Evolutionary conservation across 37 sponge, comb jelly and placozoan genomes (phyloP).

Genomic region (Crambe crambe): DNA sequence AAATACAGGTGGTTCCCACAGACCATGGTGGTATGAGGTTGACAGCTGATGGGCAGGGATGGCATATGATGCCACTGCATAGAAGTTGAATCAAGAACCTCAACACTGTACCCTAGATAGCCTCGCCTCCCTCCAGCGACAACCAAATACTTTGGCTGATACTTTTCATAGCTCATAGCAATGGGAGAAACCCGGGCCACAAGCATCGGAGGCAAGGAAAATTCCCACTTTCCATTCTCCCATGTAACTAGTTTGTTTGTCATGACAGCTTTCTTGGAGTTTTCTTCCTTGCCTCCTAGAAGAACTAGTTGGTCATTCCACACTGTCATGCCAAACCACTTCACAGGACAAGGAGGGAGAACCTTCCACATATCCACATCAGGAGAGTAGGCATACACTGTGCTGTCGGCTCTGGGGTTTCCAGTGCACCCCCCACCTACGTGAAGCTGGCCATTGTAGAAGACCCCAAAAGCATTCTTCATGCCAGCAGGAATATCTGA

Average conservation of each 20-base stretch:
- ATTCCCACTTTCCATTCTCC: not conserved
- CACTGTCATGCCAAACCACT: slow-evolving; percentile 39
- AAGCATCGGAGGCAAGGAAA: slow-evolving; percentile 25
- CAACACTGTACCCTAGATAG: slow-evolving; percentile 18
- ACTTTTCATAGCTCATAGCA: slow-evolving; percentile 5
- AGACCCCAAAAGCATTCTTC: slow-evolving; percentile 20
- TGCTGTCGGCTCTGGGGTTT: slow-evolving; percentile 2
- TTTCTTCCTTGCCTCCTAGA: slow-evolving; percentile 23
- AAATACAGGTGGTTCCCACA: not conserved
- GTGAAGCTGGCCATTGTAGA: slow-evolving; percentile 13
- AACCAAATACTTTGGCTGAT: too few relatives aligned
- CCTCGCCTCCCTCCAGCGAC: slow-evolving; percentile 24
- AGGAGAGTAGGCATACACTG: slow-evolving; percentile 14
- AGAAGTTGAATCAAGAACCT: slow-evolving; percentile 3
- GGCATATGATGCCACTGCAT: slow-evolving; percentile 11
- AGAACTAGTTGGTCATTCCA: slow-evolving; percentile 12
- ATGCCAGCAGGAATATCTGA: slow-evolving; percentile 21
- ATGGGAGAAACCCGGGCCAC: slow-evolving; percentile 20
- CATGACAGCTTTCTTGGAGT: not conserved
- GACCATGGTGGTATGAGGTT: not conserved
- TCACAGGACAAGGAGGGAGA: slow-evolving; percentile 23
- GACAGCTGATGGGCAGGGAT: slow-evolving; percentile 10
- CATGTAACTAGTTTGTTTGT: slow-evolving; percentile 27
- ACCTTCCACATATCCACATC: slow-evolving; percentile 25
- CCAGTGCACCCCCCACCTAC: slow-evolving; percentile 30